Evolutionary conservation across 2,888 invertebrate genomes (phyloP).

Genomic region (Crioceris asparagi): DNA sequence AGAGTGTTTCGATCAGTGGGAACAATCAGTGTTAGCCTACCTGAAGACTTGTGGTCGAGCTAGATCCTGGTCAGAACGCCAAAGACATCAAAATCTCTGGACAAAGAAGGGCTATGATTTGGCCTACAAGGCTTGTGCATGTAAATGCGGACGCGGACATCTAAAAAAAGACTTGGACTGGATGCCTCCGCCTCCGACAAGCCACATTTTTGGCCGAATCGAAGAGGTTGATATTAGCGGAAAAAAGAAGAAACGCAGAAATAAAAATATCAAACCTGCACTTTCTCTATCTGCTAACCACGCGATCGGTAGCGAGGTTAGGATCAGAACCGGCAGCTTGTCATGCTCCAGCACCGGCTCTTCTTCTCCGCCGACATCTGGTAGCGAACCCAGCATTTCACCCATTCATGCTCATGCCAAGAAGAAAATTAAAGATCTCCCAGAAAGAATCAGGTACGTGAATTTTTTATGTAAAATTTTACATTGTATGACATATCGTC

Average conservation of each 20-base stretch:
- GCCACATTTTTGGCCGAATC: constrained; percentile 39
- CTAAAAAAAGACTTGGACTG: constrained; percentile 91
- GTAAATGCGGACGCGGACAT: constrained; percentile 87
- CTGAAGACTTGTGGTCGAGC: constrained; percentile 86
- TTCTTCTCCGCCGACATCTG: constrained; percentile 68
- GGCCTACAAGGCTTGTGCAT: constrained; percentile 90
- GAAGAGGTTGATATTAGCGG: constrained; percentile 45
- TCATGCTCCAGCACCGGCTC: constrained; percentile 65
- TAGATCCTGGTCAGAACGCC: constrained; percentile 89
- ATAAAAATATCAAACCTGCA: constrained; percentile 47
- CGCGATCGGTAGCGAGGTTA: constrained; percentile 38
- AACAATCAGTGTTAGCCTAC: constrained; percentile 77
- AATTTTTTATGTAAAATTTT: background rate
- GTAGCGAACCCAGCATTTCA: constrained; percentile 63
- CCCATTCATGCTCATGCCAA: constrained; percentile 61
- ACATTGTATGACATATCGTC: too few species aligned
- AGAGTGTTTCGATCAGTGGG: constrained; percentile 92
- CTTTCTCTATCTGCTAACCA: constrained; percentile 47
- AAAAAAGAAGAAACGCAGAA: constrained; percentile 51
- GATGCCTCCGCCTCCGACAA: constrained; percentile 57
- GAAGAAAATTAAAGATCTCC: constrained; percentile 65
- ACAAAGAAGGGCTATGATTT: constrained; percentile 96
- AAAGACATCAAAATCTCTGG: constrained; percentile 91
- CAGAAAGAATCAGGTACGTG: constrained; percentile 69
- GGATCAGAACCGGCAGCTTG: constrained; percentile 63